Percentiles rank a stretch among this genome's conserved stretches.
phyloP scores from a whole-genome alignment of 2,797 vertebrate species.

The Toxotes lorentzi region DNA sequence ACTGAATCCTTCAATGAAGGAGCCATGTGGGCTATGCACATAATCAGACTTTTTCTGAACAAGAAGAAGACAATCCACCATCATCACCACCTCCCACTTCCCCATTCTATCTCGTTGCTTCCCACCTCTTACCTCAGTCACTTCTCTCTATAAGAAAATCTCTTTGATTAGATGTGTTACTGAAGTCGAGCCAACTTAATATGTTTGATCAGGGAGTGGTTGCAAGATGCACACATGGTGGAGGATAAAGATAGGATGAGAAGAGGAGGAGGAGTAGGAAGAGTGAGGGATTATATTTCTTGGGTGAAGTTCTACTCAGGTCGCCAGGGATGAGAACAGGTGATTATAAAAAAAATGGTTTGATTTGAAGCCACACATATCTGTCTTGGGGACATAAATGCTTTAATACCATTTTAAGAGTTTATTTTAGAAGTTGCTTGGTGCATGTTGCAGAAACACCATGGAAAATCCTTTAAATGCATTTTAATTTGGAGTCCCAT shows the following conservation, averaged over 20 bases:
- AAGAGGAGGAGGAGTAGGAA: conserved; percentile 26
- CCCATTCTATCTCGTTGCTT: background rate
- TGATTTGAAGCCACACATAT: conserved; percentile 53
- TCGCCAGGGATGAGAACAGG: conserved; percentile 61
- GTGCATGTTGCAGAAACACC: conserved; percentile 34
- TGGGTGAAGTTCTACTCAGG: conserved; percentile 55
- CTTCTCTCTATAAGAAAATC: conserved; percentile 33
- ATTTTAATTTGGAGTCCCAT: conserved; percentile 49
- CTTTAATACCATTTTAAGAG: conserved; percentile 47
- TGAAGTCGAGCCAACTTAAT: conserved; percentile 52
- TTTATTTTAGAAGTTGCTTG: conserved; percentile 57
- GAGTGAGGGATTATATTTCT: conserved; percentile 60
- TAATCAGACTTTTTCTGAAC: conserved; percentile 36
- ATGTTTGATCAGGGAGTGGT: conserved; percentile 56
- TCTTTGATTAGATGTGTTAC: conserved; percentile 59
- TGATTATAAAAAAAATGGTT: conserved; percentile 60
- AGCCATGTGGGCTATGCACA: conserved; percentile 25
- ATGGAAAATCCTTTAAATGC: conserved; percentile 41
- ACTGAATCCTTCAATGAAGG: conserved; percentile 20
- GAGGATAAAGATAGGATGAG: conserved; percentile 57
- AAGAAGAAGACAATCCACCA: conserved; percentile 20
- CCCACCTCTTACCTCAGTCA: conserved; percentile 22
- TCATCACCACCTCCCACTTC: background rate
- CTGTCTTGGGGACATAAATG: conserved; percentile 46
- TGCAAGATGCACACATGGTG: conserved; percentile 56